A percentile compares a stretch with the other conserved stretches of the same genome.
phyloP scores from a whole-genome alignment of 2,888 invertebrate genomes.

The Mythimna lalbum region DNA sequence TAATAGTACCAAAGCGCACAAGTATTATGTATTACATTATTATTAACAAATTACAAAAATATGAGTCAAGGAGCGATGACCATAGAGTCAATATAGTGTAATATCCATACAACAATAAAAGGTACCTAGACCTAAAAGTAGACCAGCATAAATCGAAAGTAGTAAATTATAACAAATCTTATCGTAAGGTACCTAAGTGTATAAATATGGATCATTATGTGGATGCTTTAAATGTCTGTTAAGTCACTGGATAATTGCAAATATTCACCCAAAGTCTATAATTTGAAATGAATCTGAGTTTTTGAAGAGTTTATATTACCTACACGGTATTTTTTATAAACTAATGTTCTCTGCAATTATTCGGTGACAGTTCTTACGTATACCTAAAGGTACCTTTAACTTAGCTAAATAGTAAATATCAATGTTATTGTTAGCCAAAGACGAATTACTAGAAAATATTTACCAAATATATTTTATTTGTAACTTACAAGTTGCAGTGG shows the following conservation, averaged over 20 bases:
- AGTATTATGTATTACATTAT: neutral
- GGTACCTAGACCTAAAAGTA: conserved; percentile 18
- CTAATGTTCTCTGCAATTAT: neutral
- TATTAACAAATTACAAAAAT: neutral
- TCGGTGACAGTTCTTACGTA: neutral
- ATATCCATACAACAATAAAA: neutral
- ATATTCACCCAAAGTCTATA: neutral
- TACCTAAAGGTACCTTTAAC: neutral
- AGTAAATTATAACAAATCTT: conserved; percentile 5
- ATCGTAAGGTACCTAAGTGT: neutral
- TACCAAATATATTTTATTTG: conserved; percentile 10
- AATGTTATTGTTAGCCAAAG: conserved; percentile 23
- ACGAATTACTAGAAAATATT: neutral
- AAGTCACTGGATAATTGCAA: neutral
- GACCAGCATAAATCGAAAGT: conserved; percentile 23
- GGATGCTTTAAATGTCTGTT: neutral
- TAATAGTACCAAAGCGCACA: neutral
- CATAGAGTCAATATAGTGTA: conserved; percentile 1
- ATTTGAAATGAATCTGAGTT: neutral
- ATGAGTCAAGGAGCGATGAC: neutral
- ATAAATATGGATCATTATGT: conserved; percentile 10
- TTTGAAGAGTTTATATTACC: neutral
- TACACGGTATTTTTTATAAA: too few species aligned
- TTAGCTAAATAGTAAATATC: neutral
- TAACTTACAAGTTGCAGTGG: neutral